Percentiles rank a stretch among this genome's conserved stretches.
Evolutionary conservation across 2,797 vertebrate species (phyloP).

Genomic region (Manis pentadactyla): DNA sequence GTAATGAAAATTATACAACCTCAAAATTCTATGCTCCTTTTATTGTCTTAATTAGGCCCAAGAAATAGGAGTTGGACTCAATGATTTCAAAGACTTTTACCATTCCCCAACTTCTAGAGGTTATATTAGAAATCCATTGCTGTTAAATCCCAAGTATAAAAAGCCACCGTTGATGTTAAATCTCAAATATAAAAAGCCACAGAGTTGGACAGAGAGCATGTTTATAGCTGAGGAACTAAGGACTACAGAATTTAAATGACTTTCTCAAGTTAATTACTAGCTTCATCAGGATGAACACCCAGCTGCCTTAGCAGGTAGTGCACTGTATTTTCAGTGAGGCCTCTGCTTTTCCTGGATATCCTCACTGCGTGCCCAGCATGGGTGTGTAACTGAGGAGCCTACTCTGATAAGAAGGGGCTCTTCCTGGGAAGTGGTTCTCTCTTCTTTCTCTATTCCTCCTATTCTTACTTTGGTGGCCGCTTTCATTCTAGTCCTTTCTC

Average conservation of each 20-base stretch:
- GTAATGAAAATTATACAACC: not conserved
- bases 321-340: not conserved
- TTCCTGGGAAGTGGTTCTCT: not conserved
- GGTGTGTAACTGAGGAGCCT: not conserved
- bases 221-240: not conserved
- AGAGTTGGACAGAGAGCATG: not conserved
- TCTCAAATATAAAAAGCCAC: not conserved
- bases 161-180: not conserved
- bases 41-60: not conserved
- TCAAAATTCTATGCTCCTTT: not conserved
- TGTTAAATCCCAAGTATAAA: not conserved
- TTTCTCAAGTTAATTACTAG: not conserved
- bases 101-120: not conserved
- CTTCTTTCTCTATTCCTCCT: not conserved
- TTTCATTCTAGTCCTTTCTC: not conserved
- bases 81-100: conserved; percentile 25
- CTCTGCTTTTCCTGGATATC: not conserved
- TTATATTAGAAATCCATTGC: not conserved
- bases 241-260: not conserved
- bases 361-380: not conserved
- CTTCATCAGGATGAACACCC: not conserved
- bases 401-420: not conserved
- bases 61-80: not conserved
- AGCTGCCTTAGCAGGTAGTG: not conserved
- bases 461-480: not conserved